Evolutionary conservation across 2,888 invertebrate genomes (phyloP).

Genomic region (Epirrita christyi): DNA sequence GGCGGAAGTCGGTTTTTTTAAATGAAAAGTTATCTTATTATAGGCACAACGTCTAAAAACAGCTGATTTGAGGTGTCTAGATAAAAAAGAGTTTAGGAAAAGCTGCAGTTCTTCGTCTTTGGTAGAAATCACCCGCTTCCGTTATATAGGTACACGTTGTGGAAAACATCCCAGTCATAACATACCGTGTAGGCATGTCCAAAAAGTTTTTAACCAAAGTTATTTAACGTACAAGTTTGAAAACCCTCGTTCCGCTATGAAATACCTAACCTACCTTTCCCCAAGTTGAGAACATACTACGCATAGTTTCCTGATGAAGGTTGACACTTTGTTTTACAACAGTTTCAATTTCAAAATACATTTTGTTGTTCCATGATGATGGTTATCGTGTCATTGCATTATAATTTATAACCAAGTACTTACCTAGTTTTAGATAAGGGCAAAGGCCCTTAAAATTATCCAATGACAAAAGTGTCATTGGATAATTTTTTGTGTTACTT

Average conservation of each 20-base stretch:
- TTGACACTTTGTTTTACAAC: slow-evolving; percentile 25
- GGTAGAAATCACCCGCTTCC: too few species aligned
- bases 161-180: slow-evolving; percentile 34
- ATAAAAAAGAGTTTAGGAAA: too few species aligned
- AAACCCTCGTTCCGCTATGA: slow-evolving; percentile 11
- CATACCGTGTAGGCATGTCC: neutral
- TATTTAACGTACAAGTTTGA: slow-evolving; percentile 11
- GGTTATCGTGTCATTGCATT: neutral
- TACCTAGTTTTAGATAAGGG: slow-evolving; percentile 1
- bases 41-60: too few species aligned
- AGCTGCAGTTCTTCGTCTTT: too few species aligned
- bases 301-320: slow-evolving; percentile 29
- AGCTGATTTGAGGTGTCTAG: too few species aligned
- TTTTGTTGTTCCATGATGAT: neutral
- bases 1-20: too few species aligned
- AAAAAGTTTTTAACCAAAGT: slow-evolving; percentile 9
- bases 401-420: too few species aligned
- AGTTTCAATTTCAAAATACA: slow-evolving; percentile 22
- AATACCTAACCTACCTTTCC: slow-evolving; percentile 10
- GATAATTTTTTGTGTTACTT: too few species aligned
- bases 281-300: slow-evolving; percentile 11
- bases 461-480: too few species aligned
- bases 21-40: too few species aligned
- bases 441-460: too few species aligned
- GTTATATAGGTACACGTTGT: too few species aligned